phyloP scores from a whole-genome alignment of 2,888 invertebrate species.

The Hydrotaea cyrtoneurina region DNA sequence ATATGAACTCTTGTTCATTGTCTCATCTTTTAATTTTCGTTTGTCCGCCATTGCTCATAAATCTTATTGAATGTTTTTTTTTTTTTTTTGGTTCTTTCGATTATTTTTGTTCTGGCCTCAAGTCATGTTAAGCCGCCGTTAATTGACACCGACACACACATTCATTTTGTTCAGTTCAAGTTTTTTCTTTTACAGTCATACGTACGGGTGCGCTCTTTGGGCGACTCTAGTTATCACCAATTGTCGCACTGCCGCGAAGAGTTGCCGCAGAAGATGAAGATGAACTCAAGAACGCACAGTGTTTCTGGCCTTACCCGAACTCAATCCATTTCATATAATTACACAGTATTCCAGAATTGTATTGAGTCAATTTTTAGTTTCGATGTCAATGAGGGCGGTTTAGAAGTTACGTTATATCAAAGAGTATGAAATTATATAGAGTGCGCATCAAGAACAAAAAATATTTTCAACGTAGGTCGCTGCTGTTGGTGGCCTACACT shows the following conservation, averaged over 20 bases:
- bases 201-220: background rate
- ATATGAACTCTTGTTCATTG: slow-evolving; percentile 34
- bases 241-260: slow-evolving; percentile 51
- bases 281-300: background rate
- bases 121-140: slow-evolving; percentile 69
- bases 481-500: too few relatives aligned
- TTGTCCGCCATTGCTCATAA: slow-evolving; percentile 54
- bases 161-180: slow-evolving; percentile 59
- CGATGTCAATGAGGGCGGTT: too few relatives aligned
- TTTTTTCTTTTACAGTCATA: slow-evolving; percentile 21
- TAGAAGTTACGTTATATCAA: too few relatives aligned
- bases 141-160: slow-evolving; percentile 70
- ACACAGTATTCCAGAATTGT: too few relatives aligned
- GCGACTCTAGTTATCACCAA: slow-evolving; percentile 65
- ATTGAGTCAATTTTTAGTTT: too few relatives aligned
- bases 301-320: background rate
- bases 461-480: too few relatives aligned
- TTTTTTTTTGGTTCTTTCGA: background rate
- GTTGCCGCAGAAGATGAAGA: slow-evolving; percentile 7
- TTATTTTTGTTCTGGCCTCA: slow-evolving; percentile 38
- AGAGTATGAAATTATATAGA: too few relatives aligned
- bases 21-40: slow-evolving; percentile 19
- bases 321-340: too few relatives aligned
- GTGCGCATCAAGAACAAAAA: too few relatives aligned
- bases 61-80: slow-evolving; percentile 46